A percentile compares a stretch with the other conserved stretches of the same genome.
phyloP scores from a whole-genome alignment of 2,888 invertebrate genomes.

The Dicyrtomina minuta region DNA sequence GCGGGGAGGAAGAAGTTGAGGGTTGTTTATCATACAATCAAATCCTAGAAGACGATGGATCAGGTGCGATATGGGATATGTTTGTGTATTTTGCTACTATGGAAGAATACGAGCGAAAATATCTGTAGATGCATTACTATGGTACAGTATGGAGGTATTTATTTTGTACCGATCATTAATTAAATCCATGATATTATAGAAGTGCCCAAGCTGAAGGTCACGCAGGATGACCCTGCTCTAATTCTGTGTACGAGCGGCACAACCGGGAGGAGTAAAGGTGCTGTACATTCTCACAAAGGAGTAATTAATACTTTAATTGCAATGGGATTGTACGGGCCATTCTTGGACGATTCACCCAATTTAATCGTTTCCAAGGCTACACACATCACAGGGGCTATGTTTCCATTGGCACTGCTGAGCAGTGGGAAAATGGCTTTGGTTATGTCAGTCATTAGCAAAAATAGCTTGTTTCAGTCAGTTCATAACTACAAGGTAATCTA shows the following conservation, averaged over 20 bases:
- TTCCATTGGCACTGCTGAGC: conserved; percentile 35
- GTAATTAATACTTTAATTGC: conserved; percentile 25
- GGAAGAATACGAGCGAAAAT: too few species aligned
- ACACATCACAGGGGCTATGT: conserved; percentile 44
- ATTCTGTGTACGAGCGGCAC: conserved; percentile 51
- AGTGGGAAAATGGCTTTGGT: conserved; percentile 33
- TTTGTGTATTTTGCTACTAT: too few species aligned
- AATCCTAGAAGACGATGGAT: conserved; percentile 48
- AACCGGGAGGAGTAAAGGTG: conserved; percentile 45
- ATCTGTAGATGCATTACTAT: too few species aligned
- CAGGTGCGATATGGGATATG: conserved; percentile 38
- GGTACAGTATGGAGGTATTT: too few species aligned
- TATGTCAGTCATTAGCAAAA: conserved; percentile 39
- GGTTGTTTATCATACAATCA: conserved; percentile 46
- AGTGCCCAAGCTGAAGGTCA: conserved; percentile 32
- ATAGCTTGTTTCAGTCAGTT: conserved; percentile 44
- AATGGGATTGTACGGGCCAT: conserved; percentile 15
- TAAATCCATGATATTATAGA: too few species aligned
- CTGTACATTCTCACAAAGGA: conserved; percentile 39
- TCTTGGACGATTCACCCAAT: conserved; percentile 34
- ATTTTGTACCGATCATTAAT: too few species aligned
- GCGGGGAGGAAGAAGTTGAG: conserved; percentile 37
- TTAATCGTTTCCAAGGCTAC: conserved; percentile 47
- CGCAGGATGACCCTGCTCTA: conserved; percentile 35
- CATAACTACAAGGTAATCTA: conserved; percentile 42